phyloP scores from a whole-genome alignment of 2,113 vertebrate genomes.

The Excalfactoria chinensis region DNA sequence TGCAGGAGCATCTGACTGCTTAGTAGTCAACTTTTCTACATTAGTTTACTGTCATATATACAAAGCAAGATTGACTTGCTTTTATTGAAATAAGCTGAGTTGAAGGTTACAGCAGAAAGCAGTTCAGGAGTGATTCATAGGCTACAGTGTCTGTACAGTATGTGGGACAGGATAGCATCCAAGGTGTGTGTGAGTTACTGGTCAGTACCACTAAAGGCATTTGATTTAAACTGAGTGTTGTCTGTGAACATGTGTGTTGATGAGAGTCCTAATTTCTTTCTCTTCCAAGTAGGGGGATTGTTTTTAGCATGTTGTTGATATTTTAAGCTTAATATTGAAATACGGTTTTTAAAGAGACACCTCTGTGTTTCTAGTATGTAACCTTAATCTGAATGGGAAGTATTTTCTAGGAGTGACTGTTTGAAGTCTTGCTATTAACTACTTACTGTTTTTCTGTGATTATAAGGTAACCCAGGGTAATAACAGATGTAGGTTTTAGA shows the following conservation, averaged over 20 bases:
- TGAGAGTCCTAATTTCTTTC: background rate
- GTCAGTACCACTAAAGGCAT: background rate
- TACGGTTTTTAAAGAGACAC: background rate
- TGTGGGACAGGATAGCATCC: background rate
- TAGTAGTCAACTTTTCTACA: background rate
- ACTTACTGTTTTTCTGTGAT: background rate
- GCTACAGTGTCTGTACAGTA: background rate
- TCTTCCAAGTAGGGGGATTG: background rate
- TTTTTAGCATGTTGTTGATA: background rate
- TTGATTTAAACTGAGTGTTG: accelerated
- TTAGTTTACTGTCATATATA: background rate
- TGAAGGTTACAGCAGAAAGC: background rate
- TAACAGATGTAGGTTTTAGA: background rate
- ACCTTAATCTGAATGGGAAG: background rate
- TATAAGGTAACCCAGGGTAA: background rate
- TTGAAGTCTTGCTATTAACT: background rate
- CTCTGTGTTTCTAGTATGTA: background rate
- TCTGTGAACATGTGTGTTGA: background rate
- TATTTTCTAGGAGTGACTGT: background rate
- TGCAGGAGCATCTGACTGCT: constrained; percentile 37
- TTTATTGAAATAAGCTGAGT: background rate
- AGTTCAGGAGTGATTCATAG: constrained; percentile 17
- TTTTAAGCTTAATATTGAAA: background rate
- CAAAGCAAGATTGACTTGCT: background rate
- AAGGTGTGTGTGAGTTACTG: background rate